Evolutionary conservation across 1,140 invertebrate genomes (phyloP).

Genomic region (Zaprionus inermis): DNA sequence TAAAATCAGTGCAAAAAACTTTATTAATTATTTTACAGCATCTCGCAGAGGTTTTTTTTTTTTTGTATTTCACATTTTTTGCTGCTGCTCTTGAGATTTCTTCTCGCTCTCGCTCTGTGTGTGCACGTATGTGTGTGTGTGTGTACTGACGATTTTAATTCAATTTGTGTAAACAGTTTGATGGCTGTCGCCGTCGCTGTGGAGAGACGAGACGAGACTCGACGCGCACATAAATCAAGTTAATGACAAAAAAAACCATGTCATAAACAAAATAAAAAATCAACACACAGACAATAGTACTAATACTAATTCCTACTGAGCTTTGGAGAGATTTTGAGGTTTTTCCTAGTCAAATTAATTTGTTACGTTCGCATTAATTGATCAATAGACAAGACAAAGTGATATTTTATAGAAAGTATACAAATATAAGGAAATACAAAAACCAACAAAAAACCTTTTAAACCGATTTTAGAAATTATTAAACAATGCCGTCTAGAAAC

Average conservation of each 20-base stretch:
- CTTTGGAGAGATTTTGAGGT: not conserved
- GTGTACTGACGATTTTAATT: constrained; percentile 64
- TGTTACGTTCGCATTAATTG: not conserved
- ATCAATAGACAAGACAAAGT: not conserved
- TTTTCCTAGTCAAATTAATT: constrained; percentile 4
- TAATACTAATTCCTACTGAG: not conserved
- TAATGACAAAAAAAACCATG: constrained; percentile 70
- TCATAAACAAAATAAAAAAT: not conserved
- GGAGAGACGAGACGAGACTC: constrained; percentile 31
- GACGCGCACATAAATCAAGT: constrained; percentile 75
- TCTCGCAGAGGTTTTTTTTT: constrained; percentile 36
- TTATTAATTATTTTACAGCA: constrained; percentile 81
- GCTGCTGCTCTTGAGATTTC: constrained; percentile 33
- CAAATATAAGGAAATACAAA: no score
- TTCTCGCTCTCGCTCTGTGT: constrained; percentile 23
- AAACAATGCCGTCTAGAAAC: no score
- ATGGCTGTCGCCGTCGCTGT: constrained; percentile 50
- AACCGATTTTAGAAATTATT: no score
- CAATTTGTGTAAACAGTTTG: constrained; percentile 81
- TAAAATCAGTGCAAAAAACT: constrained; percentile 79
- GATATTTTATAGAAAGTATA: not conserved
- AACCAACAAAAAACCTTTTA: no score
- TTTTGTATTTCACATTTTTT: constrained; percentile 17
- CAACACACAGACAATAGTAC: not conserved
- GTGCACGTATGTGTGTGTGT: not conserved